Base-by-base conservation (phyloP, 1,140 invertebrate genomes). In the Drosophila ercepeae region DNA sequence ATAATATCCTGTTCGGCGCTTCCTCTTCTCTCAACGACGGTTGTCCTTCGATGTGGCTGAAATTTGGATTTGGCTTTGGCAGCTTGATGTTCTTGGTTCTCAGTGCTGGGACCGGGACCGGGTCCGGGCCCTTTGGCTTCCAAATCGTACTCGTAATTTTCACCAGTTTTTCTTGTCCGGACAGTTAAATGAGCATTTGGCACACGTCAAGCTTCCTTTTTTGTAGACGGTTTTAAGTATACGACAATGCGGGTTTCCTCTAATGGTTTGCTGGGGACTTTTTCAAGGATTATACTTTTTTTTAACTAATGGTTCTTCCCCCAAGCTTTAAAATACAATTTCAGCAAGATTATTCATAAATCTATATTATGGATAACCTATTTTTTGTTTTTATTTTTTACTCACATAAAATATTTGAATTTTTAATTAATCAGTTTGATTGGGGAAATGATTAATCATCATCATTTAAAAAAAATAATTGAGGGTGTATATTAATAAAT, bases 1-100 rank as follows among this genome's bases (percentile, higher is more conserved):
- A 90, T 90, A 77, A 88, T 83, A 83, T 83, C 88, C 88, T 90
- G 74, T 67, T 72, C 41, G 14, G 19, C 51, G 44, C 53, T 21
- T 60, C 63, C 52, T 52, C 53, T 59, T 44, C 13, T 14, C 36
- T 45, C 74, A 50, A 50, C n/a, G n/a, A 4, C 13, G 14, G 36
- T 39, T 52, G 64, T 53, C 61, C 64, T 68, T 64, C 60, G 29
- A 44, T 44, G 52, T 21, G 39, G 39, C 52, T 54, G 14, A 18
- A 18, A 18, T 42, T 39, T 1, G 49, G 18, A 21, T 51, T 21
- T 39, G 57, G 57, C 19, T 70, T 50, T 77, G 75, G 42, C 69
- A 64, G 75, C 36, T 63, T 36, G 57, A 45, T 29, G 49, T 34
- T 50, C 29, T 34, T 19, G 29, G 41, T 70, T 36, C 34, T n/a